Percentiles rank a stretch among this genome's conserved stretches.
Conservation (phyloP, 2,113 vertebrate species). For the Eleginops maclovinus region DNA sequence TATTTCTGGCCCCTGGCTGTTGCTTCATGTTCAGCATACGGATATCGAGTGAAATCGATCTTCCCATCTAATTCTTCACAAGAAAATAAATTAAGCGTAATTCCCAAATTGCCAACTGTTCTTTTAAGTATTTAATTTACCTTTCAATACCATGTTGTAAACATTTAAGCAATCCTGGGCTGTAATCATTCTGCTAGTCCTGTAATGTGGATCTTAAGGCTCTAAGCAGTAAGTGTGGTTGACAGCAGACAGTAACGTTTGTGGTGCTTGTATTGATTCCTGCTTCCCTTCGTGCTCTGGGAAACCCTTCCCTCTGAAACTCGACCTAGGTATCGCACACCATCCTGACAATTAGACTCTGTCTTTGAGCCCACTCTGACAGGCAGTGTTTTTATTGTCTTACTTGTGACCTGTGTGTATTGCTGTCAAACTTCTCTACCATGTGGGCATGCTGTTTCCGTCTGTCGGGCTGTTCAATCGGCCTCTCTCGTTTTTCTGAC, state of each 20-base stretch:
- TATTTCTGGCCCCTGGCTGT: background rate
- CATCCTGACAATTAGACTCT: slow-evolving; percentile 62
- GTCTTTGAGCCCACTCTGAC: slow-evolving; percentile 32
- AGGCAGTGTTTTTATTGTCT: slow-evolving; percentile 20
- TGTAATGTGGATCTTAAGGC: slow-evolving; percentile 7
- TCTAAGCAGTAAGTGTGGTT: slow-evolving; percentile 55
- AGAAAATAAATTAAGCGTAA: background rate
- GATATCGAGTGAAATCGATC: background rate
- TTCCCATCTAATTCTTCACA: background rate
- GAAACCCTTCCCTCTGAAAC: slow-evolving; percentile 44
- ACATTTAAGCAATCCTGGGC: slow-evolving; percentile 2
- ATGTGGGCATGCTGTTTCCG: background rate
- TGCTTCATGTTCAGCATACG: background rate
- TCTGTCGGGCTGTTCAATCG: slow-evolving; percentile 6
- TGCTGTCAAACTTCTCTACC: slow-evolving; percentile 10
- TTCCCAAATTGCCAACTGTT: background rate
- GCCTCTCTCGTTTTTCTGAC: slow-evolving; percentile 13
- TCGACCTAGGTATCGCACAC: slow-evolving; percentile 57
- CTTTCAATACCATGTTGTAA: slow-evolving; percentile 16
- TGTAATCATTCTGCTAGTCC: slow-evolving; percentile 11
- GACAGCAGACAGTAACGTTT: slow-evolving; percentile 44
- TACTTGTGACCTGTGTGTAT: slow-evolving; percentile 22
- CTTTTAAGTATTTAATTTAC: slow-evolving; percentile 14
- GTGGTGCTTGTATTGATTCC: slow-evolving; percentile 65
- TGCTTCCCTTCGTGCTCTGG: slow-evolving; percentile 43